Evolutionary conservation across 2,113 vertebrate genomes (phyloP).

Genomic region (Fulmarus glacialis): DNA sequence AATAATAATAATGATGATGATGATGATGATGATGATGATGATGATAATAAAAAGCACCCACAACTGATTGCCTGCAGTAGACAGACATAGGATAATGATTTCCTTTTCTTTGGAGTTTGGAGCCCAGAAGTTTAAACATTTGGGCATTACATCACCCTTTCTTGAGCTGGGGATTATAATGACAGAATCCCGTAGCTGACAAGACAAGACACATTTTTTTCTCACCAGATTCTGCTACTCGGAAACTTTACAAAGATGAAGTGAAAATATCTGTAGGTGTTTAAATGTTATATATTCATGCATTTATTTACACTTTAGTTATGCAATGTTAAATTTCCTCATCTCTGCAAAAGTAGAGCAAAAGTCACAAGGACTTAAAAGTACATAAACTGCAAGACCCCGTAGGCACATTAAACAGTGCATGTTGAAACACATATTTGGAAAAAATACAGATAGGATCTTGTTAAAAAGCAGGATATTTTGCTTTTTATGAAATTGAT

Average conservation of each 20-base stretch:
- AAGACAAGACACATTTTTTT: constrained; percentile 62
- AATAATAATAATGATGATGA: neutral
- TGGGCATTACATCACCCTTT: constrained; percentile 49
- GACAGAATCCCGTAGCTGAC: constrained; percentile 43
- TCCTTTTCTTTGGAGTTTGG: neutral
- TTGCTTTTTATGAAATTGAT: neutral
- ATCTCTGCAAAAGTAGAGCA: constrained; percentile 67
- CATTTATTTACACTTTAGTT: constrained; percentile 69
- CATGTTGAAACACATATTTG: neutral
- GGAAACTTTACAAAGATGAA: constrained; percentile 61
- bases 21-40: too few species aligned
- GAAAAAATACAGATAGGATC: neutral
- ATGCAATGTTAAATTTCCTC: constrained; percentile 62
- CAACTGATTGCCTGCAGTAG: neutral
- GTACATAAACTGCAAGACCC: constrained; percentile 23
- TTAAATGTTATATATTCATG: constrained; percentile 57
- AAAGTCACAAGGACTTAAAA: constrained; percentile 58
- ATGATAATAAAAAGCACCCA: neutral
- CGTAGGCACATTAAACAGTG: neutral
- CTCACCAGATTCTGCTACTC: constrained; percentile 65
- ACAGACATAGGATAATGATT: neutral
- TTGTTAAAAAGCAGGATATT: neutral
- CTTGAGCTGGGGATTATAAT: constrained; percentile 44
- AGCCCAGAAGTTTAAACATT: constrained; percentile 33
- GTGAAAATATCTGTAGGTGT: constrained; percentile 71